phyloP scores from a whole-genome alignment of 2,797 vertebrate species.

The Rhinoraja longicauda region DNA sequence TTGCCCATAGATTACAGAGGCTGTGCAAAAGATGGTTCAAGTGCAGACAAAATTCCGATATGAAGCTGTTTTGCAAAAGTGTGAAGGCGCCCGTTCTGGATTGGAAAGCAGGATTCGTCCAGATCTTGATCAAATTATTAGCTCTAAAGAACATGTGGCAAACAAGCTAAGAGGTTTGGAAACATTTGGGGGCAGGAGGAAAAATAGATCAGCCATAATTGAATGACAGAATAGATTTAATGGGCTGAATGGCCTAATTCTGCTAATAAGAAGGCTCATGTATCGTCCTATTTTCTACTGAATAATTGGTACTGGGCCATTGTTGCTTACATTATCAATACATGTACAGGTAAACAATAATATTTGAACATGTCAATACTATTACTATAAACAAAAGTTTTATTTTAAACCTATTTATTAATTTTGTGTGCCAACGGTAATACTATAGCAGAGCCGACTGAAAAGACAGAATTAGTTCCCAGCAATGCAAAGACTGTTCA shows the following conservation, averaged over 20 bases:
- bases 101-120: conserved; percentile 80
- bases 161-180: conserved; percentile 79
- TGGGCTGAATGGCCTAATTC: too few species aligned
- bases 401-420: not conserved
- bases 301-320: not conserved
- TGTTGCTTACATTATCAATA: not conserved
- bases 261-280: too few species aligned
- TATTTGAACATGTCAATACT: not conserved
- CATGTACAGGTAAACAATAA: not conserved
- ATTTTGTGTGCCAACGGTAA: not conserved
- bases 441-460: not conserved
- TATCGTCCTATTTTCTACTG: not conserved
- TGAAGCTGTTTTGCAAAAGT: conserved; percentile 53
- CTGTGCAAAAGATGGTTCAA: conserved; percentile 77
- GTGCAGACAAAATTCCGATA: conserved; percentile 66
- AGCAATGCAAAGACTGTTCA: not conserved
- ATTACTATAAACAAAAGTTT: not conserved
- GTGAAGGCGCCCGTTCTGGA: conserved; percentile 58
- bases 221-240: too few species aligned
- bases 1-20: conserved; percentile 74
- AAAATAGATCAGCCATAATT: too few species aligned
- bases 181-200: not conserved
- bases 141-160: conserved; percentile 85
- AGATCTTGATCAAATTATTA: conserved; percentile 93
- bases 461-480: not conserved